A percentile compares a stretch with the other conserved stretches of the same genome.
These are phyloP conservation scores for Rhabdornis inornatus DNA, from an alignment of 2,113 vertebrate genomes.

Conservation along the genomic window DNA sequence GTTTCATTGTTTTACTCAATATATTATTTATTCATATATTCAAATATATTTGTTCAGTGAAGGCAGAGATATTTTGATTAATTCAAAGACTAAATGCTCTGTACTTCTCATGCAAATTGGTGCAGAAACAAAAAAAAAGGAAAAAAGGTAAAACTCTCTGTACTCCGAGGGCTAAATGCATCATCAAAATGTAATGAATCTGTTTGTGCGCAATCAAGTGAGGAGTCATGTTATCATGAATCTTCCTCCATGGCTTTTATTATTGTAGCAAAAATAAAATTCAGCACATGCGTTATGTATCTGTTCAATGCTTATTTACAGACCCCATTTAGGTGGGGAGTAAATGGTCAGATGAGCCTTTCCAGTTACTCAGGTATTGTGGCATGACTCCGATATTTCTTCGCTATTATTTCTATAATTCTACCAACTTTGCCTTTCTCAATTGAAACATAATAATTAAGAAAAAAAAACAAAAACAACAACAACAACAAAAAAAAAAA, in stretches of 20 bases:
- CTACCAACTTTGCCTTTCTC: background rate
- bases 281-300: background rate
- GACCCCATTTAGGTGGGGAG: background rate
- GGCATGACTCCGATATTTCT: background rate
- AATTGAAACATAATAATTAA: background rate
- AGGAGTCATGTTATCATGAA: slow-evolving; percentile 30
- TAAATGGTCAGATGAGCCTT: background rate
- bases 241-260: slow-evolving; percentile 6
- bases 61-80: slow-evolving; percentile 51
- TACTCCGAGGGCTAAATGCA: background rate
- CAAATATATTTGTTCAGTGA: slow-evolving; percentile 35
- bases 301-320: background rate
- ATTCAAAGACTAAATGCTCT: slow-evolving; percentile 44
- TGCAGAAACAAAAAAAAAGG: background rate
- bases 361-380: background rate
- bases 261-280: slow-evolving; percentile 35
- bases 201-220: background rate
- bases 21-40: slow-evolving; percentile 49
- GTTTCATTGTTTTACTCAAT: slow-evolving; percentile 46
- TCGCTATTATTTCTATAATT: background rate
- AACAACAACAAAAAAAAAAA: accelerated
- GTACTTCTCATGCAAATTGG: slow-evolving; percentile 33
- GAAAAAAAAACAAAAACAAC: accelerated
- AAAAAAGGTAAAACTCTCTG: background rate
- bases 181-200: slow-evolving; percentile 18